Base-by-base conservation (phyloP, 2,113 vertebrate genomes). In the Microcebus tavaratra region DNA sequence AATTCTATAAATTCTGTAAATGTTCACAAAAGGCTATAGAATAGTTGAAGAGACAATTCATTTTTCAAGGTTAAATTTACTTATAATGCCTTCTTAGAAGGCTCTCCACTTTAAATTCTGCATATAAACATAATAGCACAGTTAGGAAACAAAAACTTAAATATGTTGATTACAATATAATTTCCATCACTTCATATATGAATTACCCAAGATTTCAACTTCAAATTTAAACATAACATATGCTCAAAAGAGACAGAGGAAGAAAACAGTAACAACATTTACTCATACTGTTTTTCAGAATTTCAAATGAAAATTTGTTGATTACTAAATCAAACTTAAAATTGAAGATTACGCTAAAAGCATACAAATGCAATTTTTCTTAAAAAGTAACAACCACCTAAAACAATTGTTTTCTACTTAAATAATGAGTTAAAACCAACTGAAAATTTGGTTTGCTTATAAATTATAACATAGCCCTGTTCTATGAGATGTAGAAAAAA, bases 61-160 rank as follows among this genome's bases (percentile, higher is more conserved):
- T 39, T 96, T 96, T 90, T 84, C 91, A 95, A 88, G 95, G 17
- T 85, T 78, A 96, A 88, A 81, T 88, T 89, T 95, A 73, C 11
- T 81, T 78, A 84, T 59, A 95, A 90, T 55, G 10, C 0, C 2
- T 92, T 63, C 79, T 95, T 85, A 92, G 42, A 92, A 80, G 1
- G 20, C 12, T 82, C 8, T 95, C 34, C 95, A 55, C 91, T 98
- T 95, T 94, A 81, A 85, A 31, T 93, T 97, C 68, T 45, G 85
- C 7, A 9, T 75, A 67, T 82, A 92, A 93, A 97, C 48, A 6
- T 70, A 96, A 57, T 27, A 3, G 67, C 31, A 79, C 61, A 95
- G 84, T 91, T 72, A 79, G 15, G 85, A 97, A 97, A 96, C 42
- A 29, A 53, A 94, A 83, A n/a, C 0, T 82, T 18, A 76, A 98